Conservation (phyloP, 2,797 vertebrate genomes). For the Australoheros facetus region DNA sequence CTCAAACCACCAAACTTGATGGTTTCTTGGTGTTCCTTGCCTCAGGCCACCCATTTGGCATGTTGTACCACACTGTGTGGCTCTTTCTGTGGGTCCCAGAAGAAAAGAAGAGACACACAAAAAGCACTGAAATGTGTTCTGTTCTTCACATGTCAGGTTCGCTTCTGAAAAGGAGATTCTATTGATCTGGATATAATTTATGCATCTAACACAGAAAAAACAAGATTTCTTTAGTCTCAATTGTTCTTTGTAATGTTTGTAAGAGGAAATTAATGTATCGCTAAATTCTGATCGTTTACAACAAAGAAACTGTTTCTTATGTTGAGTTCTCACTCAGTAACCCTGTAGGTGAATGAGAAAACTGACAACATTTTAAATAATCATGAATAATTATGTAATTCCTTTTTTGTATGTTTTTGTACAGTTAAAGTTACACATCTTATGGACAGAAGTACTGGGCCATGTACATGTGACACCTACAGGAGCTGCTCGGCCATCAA, state of each 20-base stretch:
- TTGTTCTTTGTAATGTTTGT: constrained; percentile 1
- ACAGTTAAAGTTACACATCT: not conserved
- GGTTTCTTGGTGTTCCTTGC: constrained; percentile 81
- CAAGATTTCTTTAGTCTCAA: not conserved
- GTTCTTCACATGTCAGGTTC: constrained; percentile 21
- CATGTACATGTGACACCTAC: not conserved
- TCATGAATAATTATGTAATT: not conserved
- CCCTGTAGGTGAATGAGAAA: not conserved
- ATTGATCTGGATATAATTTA: constrained; percentile 11
- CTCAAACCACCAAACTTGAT: constrained; percentile 79
- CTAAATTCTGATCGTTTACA: not conserved
- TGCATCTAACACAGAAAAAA: not conserved
- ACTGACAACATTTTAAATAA: not conserved
- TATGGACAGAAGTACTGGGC: not conserved
- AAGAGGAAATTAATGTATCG: not conserved
- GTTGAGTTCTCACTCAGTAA: not conserved
- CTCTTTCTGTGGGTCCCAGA: constrained; percentile 56
- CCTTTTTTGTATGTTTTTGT: not conserved
- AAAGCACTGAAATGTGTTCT: not conserved
- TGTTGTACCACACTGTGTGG: constrained; percentile 60
- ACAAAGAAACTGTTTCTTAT: not conserved
- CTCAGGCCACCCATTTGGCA: constrained; percentile 70
- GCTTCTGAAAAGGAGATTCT: constrained; percentile 15
- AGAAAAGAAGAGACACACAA: constrained; percentile 34
- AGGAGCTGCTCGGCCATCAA: not conserved